phyloP scores from a whole-genome alignment of 2,113 vertebrate species.

The Epinephelus moara region DNA sequence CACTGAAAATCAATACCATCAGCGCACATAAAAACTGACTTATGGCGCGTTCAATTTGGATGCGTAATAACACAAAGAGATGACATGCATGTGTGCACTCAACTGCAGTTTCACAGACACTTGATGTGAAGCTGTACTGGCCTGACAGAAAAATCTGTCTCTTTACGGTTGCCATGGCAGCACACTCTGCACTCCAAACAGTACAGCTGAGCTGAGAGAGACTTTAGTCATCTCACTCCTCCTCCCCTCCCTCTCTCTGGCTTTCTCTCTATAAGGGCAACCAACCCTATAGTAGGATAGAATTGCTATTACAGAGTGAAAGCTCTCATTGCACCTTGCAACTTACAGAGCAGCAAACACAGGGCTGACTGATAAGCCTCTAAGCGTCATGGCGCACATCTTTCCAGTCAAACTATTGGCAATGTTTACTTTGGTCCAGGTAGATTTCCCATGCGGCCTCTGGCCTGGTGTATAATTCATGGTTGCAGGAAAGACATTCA shows the following conservation, averaged over 20 bases:
- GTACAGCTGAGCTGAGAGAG: conserved; percentile 72
- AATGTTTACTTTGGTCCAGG: conserved; percentile 50
- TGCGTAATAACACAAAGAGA: conserved; percentile 4
- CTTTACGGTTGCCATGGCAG: conserved; percentile 83
- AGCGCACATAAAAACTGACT: not conserved
- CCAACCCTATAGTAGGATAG: conserved; percentile 49
- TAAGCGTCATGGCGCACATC: conserved; percentile 17
- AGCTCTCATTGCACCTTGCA: conserved; percentile 50
- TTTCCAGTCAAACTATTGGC: conserved; percentile 43
- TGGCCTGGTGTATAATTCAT: conserved; percentile 49
- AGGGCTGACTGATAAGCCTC: conserved; percentile 25
- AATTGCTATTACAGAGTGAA: conserved; percentile 36
- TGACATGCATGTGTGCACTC: conserved; percentile 12
- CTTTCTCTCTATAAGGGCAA: conserved; percentile 52
- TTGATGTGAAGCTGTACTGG: conserved; percentile 60
- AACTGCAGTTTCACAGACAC: conserved; percentile 42
- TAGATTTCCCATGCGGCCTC: conserved; percentile 61
- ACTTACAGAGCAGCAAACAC: not conserved
- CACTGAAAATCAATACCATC: conserved; percentile 39
- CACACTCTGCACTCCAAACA: conserved; percentile 78
- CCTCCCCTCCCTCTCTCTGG: conserved; percentile 26
- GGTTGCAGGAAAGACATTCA: conserved; percentile 33
- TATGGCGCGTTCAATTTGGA: not conserved
- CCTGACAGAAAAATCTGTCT: conserved; percentile 68
- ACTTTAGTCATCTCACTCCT: conserved; percentile 72